Conservation (phyloP, 2,888 invertebrate genomes). For the Vannuccia rotundouncinata region DNA sequence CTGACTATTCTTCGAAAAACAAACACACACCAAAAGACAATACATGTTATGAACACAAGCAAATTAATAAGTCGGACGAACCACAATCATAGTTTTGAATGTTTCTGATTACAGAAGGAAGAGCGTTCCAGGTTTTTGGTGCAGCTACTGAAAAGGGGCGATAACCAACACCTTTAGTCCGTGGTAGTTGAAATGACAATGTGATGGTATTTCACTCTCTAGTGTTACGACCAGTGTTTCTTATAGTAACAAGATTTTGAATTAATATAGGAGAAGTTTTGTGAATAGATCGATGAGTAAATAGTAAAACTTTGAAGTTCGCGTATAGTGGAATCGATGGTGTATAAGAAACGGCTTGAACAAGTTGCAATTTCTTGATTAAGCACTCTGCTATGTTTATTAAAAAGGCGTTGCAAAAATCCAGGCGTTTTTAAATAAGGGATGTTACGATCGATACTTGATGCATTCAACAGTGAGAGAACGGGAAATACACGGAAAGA, state of each 20-base stretch:
- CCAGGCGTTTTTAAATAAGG: neutral
- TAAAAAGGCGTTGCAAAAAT: neutral
- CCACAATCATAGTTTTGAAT: neutral
- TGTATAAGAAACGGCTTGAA: constrained; percentile 4
- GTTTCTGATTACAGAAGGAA: neutral
- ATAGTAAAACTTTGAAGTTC: neutral
- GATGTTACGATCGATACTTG: neutral
- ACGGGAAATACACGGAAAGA: neutral
- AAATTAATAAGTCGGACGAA: no score
- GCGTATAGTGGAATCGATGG: constrained; percentile 2
- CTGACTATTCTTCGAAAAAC: no score
- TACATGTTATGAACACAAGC: no score
- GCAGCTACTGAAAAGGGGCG: neutral
- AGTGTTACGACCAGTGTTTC: constrained; percentile 19
- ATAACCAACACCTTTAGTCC: constrained; percentile 15
- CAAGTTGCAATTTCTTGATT: neutral
- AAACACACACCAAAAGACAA: no score
- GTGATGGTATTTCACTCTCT: constrained; percentile 10
- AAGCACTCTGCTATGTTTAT: neutral
- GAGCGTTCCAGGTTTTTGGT: constrained; percentile 11
- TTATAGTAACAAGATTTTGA: constrained; percentile 14
- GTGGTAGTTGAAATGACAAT: neutral
- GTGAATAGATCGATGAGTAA: constrained; percentile 2
- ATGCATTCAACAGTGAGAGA: neutral
- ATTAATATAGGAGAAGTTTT: neutral